Percentiles rank a stretch among this genome's conserved stretches.
Conservation (phyloP, 2,888 invertebrate species). For the Eupeodes luniger region DNA sequence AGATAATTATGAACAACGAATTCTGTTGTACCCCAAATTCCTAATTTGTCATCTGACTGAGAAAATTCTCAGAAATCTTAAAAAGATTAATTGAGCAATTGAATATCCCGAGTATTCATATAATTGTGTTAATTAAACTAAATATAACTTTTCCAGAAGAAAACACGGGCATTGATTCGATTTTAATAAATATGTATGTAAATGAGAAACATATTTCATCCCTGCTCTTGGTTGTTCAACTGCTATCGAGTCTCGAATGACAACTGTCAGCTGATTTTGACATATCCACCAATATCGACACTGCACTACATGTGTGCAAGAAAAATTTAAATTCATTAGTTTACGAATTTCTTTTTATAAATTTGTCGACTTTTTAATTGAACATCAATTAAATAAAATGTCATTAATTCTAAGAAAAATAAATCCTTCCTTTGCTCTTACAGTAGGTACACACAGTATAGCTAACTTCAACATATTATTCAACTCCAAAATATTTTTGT, state of each 20-base stretch:
- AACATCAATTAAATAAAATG: conserved; percentile 30
- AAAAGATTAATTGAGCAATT: no score
- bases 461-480: neutral
- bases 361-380: neutral
- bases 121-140: no score
- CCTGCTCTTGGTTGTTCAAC: neutral
- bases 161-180: no score
- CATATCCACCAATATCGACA: neutral
- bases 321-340: neutral
- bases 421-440: conserved; percentile 11
- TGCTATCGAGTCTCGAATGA: neutral
- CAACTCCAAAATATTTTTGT: neutral
- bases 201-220: no score
- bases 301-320: neutral
- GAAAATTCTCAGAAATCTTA: no score
- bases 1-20: no score
- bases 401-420: conserved; percentile 47
- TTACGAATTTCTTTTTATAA: neutral
- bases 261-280: neutral
- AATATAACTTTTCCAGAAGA: no score
- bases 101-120: no score
- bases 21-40: no score
- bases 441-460: conserved; percentile 14
- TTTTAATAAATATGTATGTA: no score
- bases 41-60: no score